phyloP scores from a whole-genome alignment of 2,113 vertebrate species.

The Pollachius pollachius region DNA sequence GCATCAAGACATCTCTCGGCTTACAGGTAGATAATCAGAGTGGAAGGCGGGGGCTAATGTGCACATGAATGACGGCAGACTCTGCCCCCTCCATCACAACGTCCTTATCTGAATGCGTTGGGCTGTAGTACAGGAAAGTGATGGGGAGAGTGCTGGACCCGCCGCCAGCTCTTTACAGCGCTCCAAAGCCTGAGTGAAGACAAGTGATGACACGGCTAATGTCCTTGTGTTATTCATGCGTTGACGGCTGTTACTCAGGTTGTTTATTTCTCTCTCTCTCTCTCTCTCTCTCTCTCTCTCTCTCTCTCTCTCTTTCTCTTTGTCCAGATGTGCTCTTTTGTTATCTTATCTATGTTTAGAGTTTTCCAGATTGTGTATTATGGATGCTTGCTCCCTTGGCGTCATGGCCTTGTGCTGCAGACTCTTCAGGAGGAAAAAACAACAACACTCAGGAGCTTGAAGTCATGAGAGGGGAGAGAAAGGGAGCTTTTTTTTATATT shows the following conservation, averaged over 20 bases:
- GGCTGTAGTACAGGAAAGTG: too few species aligned
- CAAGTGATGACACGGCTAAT: too few species aligned
- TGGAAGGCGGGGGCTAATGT: neutral
- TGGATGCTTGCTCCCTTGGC: neutral
- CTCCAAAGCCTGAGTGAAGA: too few species aligned
- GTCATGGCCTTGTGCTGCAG: neutral
- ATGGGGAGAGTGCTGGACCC: too few species aligned
- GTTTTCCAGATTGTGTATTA: neutral
- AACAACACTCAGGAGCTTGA: conserved; percentile 21
- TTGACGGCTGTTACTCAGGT: too few species aligned
- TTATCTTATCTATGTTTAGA: too few species aligned
- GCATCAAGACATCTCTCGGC: conserved; percentile 52
- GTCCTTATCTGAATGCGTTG: too few species aligned
- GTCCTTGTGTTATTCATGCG: too few species aligned
- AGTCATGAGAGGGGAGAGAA: conserved; percentile 9
- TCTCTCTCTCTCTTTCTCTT: neutral
- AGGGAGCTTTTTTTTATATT: conserved; percentile 8
- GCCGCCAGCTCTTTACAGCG: too few species aligned
- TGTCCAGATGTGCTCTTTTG: neutral
- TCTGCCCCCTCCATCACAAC: conserved; percentile 23
- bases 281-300: neutral
- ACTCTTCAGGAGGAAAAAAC: neutral
- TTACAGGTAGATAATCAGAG: conserved; percentile 49
- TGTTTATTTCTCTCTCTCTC: neutral
- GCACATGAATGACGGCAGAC: conserved; percentile 14